Conservation (phyloP, 2,888 invertebrate species). For the Amphipoea oculea region DNA sequence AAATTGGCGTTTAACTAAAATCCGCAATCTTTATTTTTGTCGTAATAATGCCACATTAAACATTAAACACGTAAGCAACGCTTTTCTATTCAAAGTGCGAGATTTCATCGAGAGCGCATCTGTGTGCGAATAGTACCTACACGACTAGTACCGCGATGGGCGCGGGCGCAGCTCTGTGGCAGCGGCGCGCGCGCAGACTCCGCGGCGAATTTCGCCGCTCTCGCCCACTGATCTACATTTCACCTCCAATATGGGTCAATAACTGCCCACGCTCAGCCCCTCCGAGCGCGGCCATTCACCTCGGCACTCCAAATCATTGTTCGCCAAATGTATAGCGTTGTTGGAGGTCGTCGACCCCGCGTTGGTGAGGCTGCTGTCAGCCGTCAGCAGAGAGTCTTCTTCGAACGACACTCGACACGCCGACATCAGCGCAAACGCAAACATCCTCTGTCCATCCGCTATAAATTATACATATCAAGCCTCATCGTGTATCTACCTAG, state of each 20-base stretch:
- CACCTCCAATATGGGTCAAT: constrained; percentile 90
- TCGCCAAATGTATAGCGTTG: constrained; percentile 89
- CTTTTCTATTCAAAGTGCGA: constrained; percentile 32
- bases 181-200: constrained; percentile 76
- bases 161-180: constrained; percentile 58
- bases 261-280: constrained; percentile 90
- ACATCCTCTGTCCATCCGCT: constrained; percentile 80
- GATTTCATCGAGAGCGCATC: constrained; percentile 35
- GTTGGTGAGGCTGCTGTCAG: constrained; percentile 83
- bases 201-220: constrained; percentile 89
- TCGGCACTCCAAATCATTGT: constrained; percentile 90
- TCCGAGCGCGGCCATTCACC: constrained; percentile 89
- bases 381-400: constrained; percentile 80
- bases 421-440: constrained; percentile 79
- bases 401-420: constrained; percentile 87
- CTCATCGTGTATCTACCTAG: constrained; percentile 58
- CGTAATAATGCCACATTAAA: neutral
- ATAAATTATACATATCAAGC: constrained; percentile 60
- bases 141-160: constrained; percentile 31
- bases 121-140: constrained; percentile 46
- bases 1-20: constrained; percentile 7
- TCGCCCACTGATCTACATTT: constrained; percentile 91
- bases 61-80: constrained; percentile 12
- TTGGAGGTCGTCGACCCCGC: constrained; percentile 83
- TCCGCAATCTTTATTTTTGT: neutral